phyloP scores from a whole-genome alignment of 2,797 vertebrate species.

The Alauda arvensis region DNA sequence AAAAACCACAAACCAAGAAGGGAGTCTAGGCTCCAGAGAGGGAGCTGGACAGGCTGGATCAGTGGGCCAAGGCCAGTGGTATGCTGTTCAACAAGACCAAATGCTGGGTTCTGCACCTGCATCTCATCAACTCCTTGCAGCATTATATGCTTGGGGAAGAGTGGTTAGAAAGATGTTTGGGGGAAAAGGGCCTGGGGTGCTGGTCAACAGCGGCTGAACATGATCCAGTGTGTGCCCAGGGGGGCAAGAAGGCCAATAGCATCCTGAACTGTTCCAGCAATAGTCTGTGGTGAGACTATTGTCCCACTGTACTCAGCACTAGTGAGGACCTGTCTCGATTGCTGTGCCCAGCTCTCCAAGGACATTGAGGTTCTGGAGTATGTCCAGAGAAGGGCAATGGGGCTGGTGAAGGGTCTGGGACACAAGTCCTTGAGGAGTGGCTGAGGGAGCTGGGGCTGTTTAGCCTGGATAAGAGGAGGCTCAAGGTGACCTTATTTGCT shows the following conservation, averaged over 20 bases:
- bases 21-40: neutral
- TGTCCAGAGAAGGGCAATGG: neutral
- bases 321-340: rapidly evolving
- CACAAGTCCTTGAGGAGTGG: neutral
- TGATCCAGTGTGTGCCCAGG: neutral
- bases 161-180: neutral
- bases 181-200: neutral
- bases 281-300: too few relatives aligned
- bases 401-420: neutral
- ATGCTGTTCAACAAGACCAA: neutral
- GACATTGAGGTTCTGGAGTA: rapidly evolving
- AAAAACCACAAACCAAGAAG: neutral
- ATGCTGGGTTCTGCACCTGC: neutral
- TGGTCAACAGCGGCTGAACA: rapidly evolving
- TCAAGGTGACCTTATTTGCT: rapidly evolving
- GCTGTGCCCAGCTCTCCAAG: neutral
- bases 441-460: neutral
- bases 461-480: neutral
- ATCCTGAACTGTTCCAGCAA: neutral
- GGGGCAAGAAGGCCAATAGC: neutral
- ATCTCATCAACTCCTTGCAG: neutral
- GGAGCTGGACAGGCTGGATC: neutral
- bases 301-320: rapidly evolving
- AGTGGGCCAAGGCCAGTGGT: neutral
- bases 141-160: neutral